phyloP scores from a whole-genome alignment of 2,797 vertebrate genomes.

The Syngnathus acus region DNA sequence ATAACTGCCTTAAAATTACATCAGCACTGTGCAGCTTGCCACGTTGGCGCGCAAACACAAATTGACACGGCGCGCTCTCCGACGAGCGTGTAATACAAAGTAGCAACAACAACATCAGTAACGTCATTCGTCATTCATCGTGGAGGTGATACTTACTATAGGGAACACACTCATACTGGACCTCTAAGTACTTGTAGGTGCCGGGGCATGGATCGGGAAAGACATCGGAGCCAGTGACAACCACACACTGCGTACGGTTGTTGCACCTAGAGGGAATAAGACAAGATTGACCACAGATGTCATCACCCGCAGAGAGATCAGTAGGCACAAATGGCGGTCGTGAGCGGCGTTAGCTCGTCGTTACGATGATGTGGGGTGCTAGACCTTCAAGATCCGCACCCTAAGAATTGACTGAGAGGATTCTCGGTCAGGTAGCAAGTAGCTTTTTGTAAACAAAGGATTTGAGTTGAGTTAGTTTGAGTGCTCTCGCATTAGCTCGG shows the following conservation, averaged over 20 bases:
- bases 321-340: constrained; percentile 49
- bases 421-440: background rate
- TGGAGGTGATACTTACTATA: constrained; percentile 93
- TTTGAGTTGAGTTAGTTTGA: background rate
- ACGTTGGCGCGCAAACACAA: background rate
- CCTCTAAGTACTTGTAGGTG: constrained; percentile 99
- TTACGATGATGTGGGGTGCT: background rate
- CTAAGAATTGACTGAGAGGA: background rate
- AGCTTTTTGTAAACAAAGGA: background rate
- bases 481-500: background rate
- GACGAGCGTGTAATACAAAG: background rate
- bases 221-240: constrained; percentile 97
- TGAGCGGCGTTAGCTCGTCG: constrained; percentile 19
- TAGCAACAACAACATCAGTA: constrained; percentile 31
- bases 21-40: background rate
- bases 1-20: constrained; percentile 4
- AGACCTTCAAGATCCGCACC: background rate
- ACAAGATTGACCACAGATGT: constrained; percentile 63
- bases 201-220: constrained; percentile 99
- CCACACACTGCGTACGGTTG: constrained; percentile 98
- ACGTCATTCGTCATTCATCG: background rate
- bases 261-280: constrained; percentile 82
- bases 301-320: constrained; percentile 53
- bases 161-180: constrained; percentile 99
- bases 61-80: background rate